Evolutionary conservation across 2,797 vertebrate genomes (phyloP).

Genomic region (Amphiprion clarkii): DNA sequence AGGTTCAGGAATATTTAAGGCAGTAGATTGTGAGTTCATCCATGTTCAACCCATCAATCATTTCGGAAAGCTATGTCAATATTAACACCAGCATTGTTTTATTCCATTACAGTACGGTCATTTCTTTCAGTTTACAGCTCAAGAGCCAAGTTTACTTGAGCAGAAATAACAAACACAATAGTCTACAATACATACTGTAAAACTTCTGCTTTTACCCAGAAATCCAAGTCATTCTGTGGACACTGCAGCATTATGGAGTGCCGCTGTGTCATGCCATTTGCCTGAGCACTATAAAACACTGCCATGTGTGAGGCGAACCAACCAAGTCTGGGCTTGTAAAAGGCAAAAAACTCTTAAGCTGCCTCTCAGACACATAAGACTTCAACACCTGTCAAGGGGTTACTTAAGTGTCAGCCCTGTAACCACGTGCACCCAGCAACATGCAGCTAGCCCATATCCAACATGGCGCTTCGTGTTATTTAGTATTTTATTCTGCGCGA

Average conservation of each 20-base stretch:
- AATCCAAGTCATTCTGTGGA: conserved; percentile 45
- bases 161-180: not conserved
- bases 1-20: no score
- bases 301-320: conserved; percentile 77
- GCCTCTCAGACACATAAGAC: conserved; percentile 73
- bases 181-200: not conserved
- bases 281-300: conserved; percentile 73
- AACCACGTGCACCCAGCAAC: conserved; percentile 68
- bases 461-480: conserved; percentile 48
- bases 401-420: conserved; percentile 70
- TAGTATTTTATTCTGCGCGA: conserved; percentile 57
- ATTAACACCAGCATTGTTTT: no score
- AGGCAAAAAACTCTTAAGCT: conserved; percentile 70
- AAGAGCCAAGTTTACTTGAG: no score
- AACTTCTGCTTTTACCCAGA: conserved; percentile 37
- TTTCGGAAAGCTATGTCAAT: no score
- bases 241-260: conserved; percentile 53
- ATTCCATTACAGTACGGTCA: no score
- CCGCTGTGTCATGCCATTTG: conserved; percentile 69
- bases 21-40: no score
- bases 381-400: conserved; percentile 81
- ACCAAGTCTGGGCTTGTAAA: conserved; percentile 75
- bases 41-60: no score
- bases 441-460: conserved; percentile 46
- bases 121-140: no score